phyloP scores from a whole-genome alignment of 2,888 invertebrate species.

The Lampropteryx suffumata region DNA sequence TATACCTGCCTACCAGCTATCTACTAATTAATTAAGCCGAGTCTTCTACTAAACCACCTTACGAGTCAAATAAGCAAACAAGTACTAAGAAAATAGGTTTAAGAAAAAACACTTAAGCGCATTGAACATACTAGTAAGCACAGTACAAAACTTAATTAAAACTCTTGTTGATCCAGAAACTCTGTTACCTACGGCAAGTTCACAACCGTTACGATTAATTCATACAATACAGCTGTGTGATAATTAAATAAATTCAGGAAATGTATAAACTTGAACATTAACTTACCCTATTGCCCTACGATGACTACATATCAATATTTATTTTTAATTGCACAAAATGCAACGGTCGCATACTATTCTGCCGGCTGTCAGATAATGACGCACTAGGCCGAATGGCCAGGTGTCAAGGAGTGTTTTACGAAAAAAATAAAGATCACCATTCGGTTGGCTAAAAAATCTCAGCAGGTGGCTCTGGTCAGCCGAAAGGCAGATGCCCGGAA shows the following conservation, averaged over 20 bases:
- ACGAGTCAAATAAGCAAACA: neutral
- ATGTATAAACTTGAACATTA: conserved; percentile 36
- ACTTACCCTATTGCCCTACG: conserved; percentile 45
- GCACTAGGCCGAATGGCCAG: conserved; percentile 67
- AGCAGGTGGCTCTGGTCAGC: conserved; percentile 74
- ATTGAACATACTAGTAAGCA: neutral
- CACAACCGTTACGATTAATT: conserved; percentile 28
- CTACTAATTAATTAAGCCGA: no score
- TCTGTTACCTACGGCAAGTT: conserved; percentile 1
- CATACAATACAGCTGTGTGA: conserved; percentile 39
- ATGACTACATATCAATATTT: conserved; percentile 48
- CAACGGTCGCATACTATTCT: conserved; percentile 46
- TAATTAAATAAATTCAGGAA: conserved; percentile 50
- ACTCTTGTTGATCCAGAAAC: conserved; percentile 1
- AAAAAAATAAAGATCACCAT: conserved; percentile 67
- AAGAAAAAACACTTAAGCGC: neutral
- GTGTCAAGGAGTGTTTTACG: conserved; percentile 64
- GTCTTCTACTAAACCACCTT: conserved; percentile 1
- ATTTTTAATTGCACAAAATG: conserved; percentile 47
- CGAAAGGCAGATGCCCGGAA: conserved; percentile 71
- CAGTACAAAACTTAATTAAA: conserved; percentile 1
- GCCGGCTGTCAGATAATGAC: conserved; percentile 52
- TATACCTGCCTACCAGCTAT: no score
- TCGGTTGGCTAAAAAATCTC: conserved; percentile 73
- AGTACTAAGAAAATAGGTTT: neutral